phyloP scores from a whole-genome alignment of 1,140 invertebrate genomes.

The Chlorops oryzae region DNA sequence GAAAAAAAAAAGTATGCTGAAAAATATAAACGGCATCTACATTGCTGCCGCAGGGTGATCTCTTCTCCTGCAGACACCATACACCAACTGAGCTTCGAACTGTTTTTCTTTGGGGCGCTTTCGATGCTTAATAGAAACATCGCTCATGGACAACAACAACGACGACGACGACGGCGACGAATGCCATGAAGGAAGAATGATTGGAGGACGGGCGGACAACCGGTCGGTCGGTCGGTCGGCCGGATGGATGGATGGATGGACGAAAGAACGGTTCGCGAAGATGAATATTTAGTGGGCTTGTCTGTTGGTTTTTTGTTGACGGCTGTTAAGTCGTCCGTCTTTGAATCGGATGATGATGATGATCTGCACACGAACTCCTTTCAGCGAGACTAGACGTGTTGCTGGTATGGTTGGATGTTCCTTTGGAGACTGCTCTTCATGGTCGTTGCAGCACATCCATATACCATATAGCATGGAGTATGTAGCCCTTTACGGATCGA shows the following conservation, averaged over 20 bases:
- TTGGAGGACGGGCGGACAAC: slow-evolving; percentile 8
- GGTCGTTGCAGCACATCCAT: no score
- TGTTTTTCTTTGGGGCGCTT: slow-evolving; percentile 9
- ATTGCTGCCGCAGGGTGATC: neutral
- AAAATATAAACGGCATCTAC: neutral
- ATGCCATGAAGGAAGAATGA: neutral
- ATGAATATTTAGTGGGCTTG: slow-evolving; percentile 13
- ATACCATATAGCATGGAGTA: no score
- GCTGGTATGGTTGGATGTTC: neutral
- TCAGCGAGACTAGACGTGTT: neutral
- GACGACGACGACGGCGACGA: neutral
- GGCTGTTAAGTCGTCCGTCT: slow-evolving; percentile 11
- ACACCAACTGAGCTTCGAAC: neutral
- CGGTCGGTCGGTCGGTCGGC: slow-evolving; percentile 18
- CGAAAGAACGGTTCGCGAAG: no score
- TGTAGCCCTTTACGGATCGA: no score
- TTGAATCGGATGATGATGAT: slow-evolving; percentile 7
- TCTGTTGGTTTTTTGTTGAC: slow-evolving; percentile 15
- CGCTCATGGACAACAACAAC: slow-evolving; percentile 15
- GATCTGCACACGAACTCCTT: slow-evolving; percentile 5
- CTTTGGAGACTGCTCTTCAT: no score
- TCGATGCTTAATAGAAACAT: slow-evolving; percentile 41
- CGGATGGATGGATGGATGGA: slow-evolving; percentile 21
- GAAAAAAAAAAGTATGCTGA: neutral
- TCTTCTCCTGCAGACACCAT: neutral